Base-by-base conservation (phyloP, 2,113 vertebrate genomes). In the Petaurus breviceps region DNA sequence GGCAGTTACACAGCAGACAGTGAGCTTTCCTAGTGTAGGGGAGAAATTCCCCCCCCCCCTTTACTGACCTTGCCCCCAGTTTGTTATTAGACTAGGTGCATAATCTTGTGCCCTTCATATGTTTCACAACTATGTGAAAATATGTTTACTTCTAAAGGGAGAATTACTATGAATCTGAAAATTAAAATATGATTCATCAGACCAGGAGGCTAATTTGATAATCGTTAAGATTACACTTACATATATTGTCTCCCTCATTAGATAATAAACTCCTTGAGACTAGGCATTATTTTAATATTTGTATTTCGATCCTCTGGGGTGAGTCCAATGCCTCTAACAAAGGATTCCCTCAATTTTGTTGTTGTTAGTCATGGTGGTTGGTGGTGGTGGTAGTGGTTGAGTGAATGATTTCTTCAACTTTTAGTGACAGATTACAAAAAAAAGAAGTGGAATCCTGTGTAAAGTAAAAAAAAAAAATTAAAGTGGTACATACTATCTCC, bases 51-150 rank as follows among this genome's bases (percentile, higher is more conserved):
- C 16, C 22, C 16, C 22, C 37, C 14, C 22, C 61, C 12, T n/a
- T n/a, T n/a, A 12, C 37, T 77, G 14, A n/a, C 5, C 5, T 14
- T 77, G 5, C 1, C 1, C 1, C 68, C 1, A 19, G 4, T 10
- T n/a, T 61, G 11, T n/a, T 77, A 2, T 77, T 77, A n/a, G 10
- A 37, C 14, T n/a, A 37, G 68, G 5, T 19, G 16, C 68, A 77
- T n/a, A n/a, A 77, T n/a, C 16, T 77, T n/a, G 9, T 10, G 68
- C 68, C 37, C n/a, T 77, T n/a, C 16, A 77, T 77, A 2, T 77
- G 14, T 77, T 77, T 77, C 37, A 77, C 14, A 77, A 19, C 37
- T n/a, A 77, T 7, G n/a, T n/a, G n/a, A n/a, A n/a, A n/a, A n/a
- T n/a, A n/a, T n/a, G n/a, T n/a, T n/a, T n/a, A 68, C 0, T 37